Evolutionary conservation across 2,797 vertebrate genomes (phyloP), one percentile per base, ranked within the genome.

Genomic region (Ctenosaura bakeri): DNA sequence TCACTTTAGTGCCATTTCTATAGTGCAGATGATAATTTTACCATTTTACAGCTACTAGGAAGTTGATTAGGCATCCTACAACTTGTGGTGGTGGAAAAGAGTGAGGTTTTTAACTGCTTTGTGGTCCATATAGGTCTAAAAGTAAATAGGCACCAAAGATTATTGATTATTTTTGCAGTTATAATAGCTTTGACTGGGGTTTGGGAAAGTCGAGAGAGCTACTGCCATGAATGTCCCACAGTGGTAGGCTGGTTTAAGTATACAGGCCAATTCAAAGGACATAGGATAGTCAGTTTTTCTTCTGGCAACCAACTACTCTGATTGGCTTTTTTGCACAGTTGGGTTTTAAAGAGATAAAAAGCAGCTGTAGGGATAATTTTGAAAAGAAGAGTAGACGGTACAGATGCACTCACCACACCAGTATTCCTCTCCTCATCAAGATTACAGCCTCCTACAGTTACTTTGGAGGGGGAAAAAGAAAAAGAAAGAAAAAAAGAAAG

Each of bases 31-130:
- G 35, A 80, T 0, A 5, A 81, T 81, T 35, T 54, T 76, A 62
- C 74, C 83, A 81, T 81, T 59, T 42, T 77, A 62, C 74, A 85
- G 35, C 38, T 66, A 32, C 26, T 35, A 54, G 8, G 8, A 1
- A 0, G 6, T 2, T 12, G 32, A 52, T 78, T 86, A 77, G 69
- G 74, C 0, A 0, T 0, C 0, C 2, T 52, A 3, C 18, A 20
- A 83, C 88, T 14, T 64, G 8, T 18, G 80, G n/a, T 59, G 56
- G 26, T 24, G 8, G 3, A 2, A 18, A 5, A 54, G 29, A 87
- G 69, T n/a, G 3, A 18, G 10, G 38, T 5, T 6, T 59, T 0
- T 24, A 84, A 85, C 42, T 35, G 66, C 89, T 18, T 35, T 88
- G 8, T 38, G 85, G 74, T 0, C 20, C 50, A 56, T 88, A 2